A percentile compares a stretch with the other conserved stretches of the same genome.
phyloP scores from a whole-genome alignment of 1,140 invertebrate species.

The Hyles vespertilio region DNA sequence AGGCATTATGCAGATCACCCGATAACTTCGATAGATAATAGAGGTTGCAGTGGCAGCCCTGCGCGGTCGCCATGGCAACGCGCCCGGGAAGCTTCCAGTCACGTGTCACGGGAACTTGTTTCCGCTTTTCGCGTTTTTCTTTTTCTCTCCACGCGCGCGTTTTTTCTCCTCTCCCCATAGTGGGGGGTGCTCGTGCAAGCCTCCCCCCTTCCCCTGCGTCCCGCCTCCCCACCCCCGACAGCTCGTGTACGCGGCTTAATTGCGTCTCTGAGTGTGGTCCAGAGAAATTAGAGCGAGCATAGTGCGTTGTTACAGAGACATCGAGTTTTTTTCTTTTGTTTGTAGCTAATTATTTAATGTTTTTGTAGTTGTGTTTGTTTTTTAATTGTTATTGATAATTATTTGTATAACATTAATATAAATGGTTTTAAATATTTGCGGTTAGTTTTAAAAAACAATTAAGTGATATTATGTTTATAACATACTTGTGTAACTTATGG shows the following conservation, averaged over 20 bases:
- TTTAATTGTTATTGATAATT: no score
- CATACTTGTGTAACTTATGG: no score
- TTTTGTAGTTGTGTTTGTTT: no score
- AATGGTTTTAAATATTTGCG: no score
- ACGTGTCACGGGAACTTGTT: slow-evolving; percentile 68
- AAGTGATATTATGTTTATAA: no score
- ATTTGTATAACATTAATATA: no score
- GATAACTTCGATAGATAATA: no score
- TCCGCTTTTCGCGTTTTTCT: slow-evolving; percentile 68
- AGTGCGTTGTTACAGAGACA: slow-evolving; percentile 40
- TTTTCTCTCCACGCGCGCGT: slow-evolving; percentile 54
- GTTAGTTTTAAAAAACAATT: no score
- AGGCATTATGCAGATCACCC: no score
- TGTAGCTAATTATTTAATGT: not conserved
- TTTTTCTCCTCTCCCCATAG: slow-evolving; percentile 40
- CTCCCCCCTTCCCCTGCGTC: slow-evolving; percentile 15
- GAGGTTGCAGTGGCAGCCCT: slow-evolving; percentile 20
- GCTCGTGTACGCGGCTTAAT: slow-evolving; percentile 69
- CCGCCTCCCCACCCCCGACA: slow-evolving; percentile 27
- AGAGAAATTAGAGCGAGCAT: slow-evolving; percentile 66
- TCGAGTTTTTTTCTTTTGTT: slow-evolving; percentile 23
- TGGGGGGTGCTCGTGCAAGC: slow-evolving; percentile 16
- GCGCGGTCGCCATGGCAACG: slow-evolving; percentile 56
- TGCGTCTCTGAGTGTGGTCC: slow-evolving; percentile 73
- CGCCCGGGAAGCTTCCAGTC: slow-evolving; percentile 65